phyloP scores from a whole-genome alignment of 2,888 invertebrate genomes.

The Automeris io region DNA sequence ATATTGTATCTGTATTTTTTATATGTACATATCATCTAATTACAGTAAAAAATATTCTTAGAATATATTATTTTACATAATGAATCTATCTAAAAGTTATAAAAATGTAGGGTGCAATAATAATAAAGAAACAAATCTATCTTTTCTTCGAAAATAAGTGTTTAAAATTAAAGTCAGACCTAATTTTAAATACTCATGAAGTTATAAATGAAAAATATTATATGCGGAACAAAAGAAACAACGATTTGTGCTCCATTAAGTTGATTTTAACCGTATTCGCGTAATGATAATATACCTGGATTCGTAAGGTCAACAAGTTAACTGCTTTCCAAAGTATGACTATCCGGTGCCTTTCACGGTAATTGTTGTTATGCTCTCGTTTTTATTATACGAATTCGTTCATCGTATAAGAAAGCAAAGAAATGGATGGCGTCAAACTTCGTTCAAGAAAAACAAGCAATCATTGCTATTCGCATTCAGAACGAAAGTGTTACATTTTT shows the following conservation, averaged over 20 bases:
- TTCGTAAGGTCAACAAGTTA: slow-evolving; percentile 53
- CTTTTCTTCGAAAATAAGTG: no score
- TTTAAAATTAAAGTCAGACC: no score
- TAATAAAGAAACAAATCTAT: no score
- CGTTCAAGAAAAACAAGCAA: background rate
- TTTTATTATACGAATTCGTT: slow-evolving; percentile 45
- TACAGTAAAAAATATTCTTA: no score
- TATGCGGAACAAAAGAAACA: background rate
- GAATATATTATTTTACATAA: no score
- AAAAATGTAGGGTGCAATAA: no score
- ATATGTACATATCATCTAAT: no score
- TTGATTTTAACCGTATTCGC: slow-evolving; percentile 29
- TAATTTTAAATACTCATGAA: no score
- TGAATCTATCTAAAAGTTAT: no score
- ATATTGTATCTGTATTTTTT: no score
- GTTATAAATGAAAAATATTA: no score
- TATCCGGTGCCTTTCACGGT: slow-evolving; percentile 57
- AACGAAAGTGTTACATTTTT: slow-evolving; percentile 9
- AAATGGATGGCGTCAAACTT: slow-evolving; percentile 6
- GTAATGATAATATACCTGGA: slow-evolving; percentile 27
- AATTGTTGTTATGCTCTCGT: slow-evolving; percentile 56
- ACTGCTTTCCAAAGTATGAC: slow-evolving; percentile 62
- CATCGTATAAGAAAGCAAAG: slow-evolving; percentile 24
- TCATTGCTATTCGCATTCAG: background rate
- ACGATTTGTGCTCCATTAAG: slow-evolving; percentile 21